A percentile compares a stretch with the other conserved stretches of the same genome.
phyloP scores from a whole-genome alignment of 2,888 invertebrate species.

The Trypoxylon attenuatum region DNA sequence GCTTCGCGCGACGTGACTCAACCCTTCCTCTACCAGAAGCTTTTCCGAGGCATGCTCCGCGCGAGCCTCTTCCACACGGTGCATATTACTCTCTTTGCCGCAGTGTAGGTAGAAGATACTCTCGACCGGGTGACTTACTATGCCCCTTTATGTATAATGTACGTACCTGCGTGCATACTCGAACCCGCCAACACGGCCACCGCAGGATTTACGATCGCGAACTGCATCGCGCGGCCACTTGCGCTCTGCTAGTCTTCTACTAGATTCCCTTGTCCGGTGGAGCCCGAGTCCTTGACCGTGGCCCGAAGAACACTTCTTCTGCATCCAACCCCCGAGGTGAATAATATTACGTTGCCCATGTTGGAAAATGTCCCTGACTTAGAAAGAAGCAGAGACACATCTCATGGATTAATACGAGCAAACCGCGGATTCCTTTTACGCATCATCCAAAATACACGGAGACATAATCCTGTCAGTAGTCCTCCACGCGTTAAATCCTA shows the following conservation, averaged over 20 bases:
- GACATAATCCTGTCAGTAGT: background rate
- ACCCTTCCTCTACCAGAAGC: constrained; percentile 19
- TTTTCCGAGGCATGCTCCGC: constrained; percentile 1
- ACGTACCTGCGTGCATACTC: constrained; percentile 39
- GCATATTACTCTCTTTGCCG: constrained; percentile 35
- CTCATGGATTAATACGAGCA: background rate
- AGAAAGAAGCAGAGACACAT: too few species aligned
- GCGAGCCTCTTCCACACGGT: background rate
- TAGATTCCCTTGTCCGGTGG: constrained; percentile 10
- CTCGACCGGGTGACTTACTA: constrained; percentile 45
- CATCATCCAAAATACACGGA: background rate
- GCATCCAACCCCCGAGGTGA: too few species aligned
- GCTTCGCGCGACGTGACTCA: constrained; percentile 50
- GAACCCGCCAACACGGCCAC: constrained; percentile 26
- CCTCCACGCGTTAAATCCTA: background rate
- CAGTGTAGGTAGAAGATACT: constrained; percentile 25
- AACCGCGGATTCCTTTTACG: background rate
- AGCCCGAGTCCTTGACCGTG: too few species aligned
- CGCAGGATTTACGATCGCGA: constrained; percentile 55
- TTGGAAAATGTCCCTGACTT: too few species aligned
- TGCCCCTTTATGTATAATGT: constrained; percentile 45
- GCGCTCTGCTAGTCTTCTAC: constrained; percentile 28
- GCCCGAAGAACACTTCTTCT: too few species aligned
- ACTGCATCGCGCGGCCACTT: constrained; percentile 17
- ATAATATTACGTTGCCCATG: too few species aligned